Evolutionary conservation across 1,140 invertebrate species (phyloP).

Genomic region (Branchinecta lynchi): DNA sequence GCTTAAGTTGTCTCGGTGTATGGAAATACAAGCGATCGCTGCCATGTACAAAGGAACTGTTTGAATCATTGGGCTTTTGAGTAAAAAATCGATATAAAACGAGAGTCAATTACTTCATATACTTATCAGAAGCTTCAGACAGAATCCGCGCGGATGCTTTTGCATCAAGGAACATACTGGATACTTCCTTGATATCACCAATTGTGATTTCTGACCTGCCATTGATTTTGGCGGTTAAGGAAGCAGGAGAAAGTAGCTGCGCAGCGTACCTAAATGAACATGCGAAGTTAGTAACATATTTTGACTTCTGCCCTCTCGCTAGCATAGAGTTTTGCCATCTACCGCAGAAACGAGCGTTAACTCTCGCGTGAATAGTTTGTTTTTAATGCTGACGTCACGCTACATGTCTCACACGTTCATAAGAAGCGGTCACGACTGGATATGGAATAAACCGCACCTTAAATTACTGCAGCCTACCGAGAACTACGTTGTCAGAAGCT

Average conservation of each 20-base stretch:
- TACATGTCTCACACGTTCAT: too few species aligned
- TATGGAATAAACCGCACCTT: too few species aligned
- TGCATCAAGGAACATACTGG: conserved; percentile 78
- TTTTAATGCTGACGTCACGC: too few species aligned
- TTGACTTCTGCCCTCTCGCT: conserved; percentile 13
- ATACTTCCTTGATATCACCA: conserved; percentile 67
- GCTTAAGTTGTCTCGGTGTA: too few species aligned
- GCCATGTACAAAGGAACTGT: too few species aligned
- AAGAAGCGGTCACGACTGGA: too few species aligned
- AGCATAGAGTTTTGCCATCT: neutral
- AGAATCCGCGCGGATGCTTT: conserved; percentile 89
- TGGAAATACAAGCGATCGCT: too few species aligned
- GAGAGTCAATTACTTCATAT: conserved; percentile 50
- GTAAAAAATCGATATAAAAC: too few species aligned
- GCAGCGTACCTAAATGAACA: conserved; percentile 57
- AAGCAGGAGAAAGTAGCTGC: conserved; percentile 81
- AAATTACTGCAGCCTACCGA: too few species aligned
- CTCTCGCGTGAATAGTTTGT: neutral
- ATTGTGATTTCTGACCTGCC: conserved; percentile 61
- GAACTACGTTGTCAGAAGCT: too few species aligned
- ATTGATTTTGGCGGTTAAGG: conserved; percentile 73
- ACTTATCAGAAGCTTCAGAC: conserved; percentile 75
- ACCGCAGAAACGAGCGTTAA: conserved; percentile 14
- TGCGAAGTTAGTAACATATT: neutral
- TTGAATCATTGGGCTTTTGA: too few species aligned